Evolutionary conservation across 2,888 invertebrate genomes (phyloP), one percentile per base, ranked within the genome.

Genomic region (Andrena chrysosceles): DNA sequence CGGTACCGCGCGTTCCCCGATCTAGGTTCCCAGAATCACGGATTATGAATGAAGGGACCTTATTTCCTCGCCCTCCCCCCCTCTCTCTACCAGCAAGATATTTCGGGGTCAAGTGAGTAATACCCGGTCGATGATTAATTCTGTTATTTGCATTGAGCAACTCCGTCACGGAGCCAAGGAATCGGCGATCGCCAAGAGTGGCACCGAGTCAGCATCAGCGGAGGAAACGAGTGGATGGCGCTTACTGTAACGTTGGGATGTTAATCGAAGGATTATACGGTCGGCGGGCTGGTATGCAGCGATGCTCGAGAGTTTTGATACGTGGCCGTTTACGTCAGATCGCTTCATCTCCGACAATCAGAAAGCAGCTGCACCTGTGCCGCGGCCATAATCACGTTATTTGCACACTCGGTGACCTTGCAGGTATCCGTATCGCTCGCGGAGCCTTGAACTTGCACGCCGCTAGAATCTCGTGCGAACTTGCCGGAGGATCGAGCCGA

Each of bases 381-480:
- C 75, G 72, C 74, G 49, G 70, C 70, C 66, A 71, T 89, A 83
- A 87, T 88, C 86, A 80, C 74, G 77, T 76, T 85, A 86, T 87
- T 90, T 86, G 85, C 84, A 88, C 91, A 89, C 91, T 87, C 85
- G 91, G 63, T 89, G 89, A 90, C 91, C 91, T 91, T 91, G 91
- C 60, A 80, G 79, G 87, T 87, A 89, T 90, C 85, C 84, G 89
- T 88, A 89, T 86, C 87, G 85, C 78, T 68, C 62, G 59, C 66
- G 76, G 79, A 86, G 85, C 91, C 91, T 90, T 91, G 91, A 91
- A 91, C 91, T 91, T 91, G 91, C 77, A 89, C 87, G 89, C 81
- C 66, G 85, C 23, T 87, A 89, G 86, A 90, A 90, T 89, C 87
- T 85, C 69, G 66, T 42, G 59, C 77, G 70, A 88, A 81, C 81